Evolutionary conservation across 2,113 vertebrate genomes (phyloP), one percentile per base, ranked within the genome.

Genomic region (Benitochromis conjunctus): DNA sequence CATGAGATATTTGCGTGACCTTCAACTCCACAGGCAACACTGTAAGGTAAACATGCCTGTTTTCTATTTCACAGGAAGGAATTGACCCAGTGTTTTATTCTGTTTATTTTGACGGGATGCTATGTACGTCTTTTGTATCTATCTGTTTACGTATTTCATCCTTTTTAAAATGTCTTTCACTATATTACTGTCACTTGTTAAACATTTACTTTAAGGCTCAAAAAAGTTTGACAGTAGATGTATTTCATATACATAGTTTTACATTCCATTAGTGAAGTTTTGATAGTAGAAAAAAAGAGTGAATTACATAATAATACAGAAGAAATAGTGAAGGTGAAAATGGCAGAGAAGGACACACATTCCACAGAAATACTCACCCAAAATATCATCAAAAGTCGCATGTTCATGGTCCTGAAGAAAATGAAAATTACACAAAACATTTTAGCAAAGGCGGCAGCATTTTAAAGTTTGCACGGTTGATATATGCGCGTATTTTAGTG

Each of bases 361-460:
- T 2, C 46, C 18, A 26, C 7, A 64, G 13, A 24, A 84, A 51
- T 16, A 96, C 98, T 2, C 96, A 99, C 99, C 99, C 86, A 99
- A 93, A 91, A 99, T 99, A 92, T 99, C 99, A 89, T 99, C 98
- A 74, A 99, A 99, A 6, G 98, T 99, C 3, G 99, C 98, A 0
- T 99, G 99, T 94, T 99, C 99, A 1, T 99, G 99, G 93, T 99
- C 99, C 99, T 99, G 86, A 58, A 81, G n/a, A 66, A 60, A 84
- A 56, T 81, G 3, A 85, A n/a, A 41, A 10, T 24, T 2, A 46
- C 1, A 71, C 9, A 9, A 64, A 74, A 56, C 29, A 57, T 41
- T 64, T 78, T 9, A 56, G 16, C 18, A 51, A 36, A 60, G 19
- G 43, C 43, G 51, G 19, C 53, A 54, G 53, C 53, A 21, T 54